phyloP scores from a whole-genome alignment of 2,797 vertebrate genomes.

The Lutra lutra region DNA sequence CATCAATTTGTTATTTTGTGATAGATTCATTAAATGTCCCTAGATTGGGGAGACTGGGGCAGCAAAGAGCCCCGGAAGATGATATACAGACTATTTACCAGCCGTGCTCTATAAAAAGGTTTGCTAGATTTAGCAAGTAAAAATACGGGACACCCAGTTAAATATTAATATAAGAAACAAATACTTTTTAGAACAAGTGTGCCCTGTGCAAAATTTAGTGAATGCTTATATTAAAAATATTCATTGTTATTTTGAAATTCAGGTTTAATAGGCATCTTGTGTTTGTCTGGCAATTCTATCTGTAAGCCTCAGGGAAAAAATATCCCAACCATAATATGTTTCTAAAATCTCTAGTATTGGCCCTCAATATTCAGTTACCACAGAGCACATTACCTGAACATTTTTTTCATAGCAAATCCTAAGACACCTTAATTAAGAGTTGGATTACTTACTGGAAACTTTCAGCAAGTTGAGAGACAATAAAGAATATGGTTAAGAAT shows the following conservation, averaged over 20 bases:
- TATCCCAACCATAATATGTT: neutral
- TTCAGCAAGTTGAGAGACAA: neutral
- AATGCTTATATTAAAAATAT: neutral
- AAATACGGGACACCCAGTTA: neutral
- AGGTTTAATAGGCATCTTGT: neutral
- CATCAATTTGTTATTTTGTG: neutral
- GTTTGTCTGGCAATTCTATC: neutral
- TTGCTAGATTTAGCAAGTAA: neutral
- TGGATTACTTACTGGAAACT: neutral
- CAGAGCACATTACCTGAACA: neutral
- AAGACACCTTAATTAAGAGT: constrained; percentile 7
- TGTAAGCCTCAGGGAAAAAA: neutral
- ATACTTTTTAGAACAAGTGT: neutral
- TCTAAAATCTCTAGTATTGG: neutral
- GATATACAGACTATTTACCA: neutral
- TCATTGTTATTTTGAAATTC: neutral
- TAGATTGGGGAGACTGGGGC: neutral
- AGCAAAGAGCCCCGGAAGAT: neutral
- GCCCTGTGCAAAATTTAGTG: neutral
- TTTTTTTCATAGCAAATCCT: neutral
- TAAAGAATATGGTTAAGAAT: neutral
- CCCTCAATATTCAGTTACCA: neutral
- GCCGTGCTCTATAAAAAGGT: neutral
- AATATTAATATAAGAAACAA: neutral
- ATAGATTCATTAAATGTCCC: neutral